Evolutionary conservation across 2,113 vertebrate species (phyloP).

Genomic region (Athene noctua): DNA sequence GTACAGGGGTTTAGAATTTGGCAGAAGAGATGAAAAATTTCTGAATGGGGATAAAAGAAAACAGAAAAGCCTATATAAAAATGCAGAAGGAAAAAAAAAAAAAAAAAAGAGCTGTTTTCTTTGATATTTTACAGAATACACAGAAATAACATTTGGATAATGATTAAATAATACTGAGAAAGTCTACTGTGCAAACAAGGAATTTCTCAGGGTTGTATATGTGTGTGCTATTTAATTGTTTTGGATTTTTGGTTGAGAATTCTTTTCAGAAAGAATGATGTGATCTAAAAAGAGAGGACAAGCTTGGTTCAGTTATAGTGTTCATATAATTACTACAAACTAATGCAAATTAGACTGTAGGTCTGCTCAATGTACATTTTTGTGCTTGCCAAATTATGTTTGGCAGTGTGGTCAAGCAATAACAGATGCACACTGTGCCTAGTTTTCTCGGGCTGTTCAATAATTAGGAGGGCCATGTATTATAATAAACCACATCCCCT

Average conservation of each 20-base stretch:
- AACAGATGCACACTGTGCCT: constrained; percentile 80
- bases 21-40: constrained; percentile 21
- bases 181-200: constrained; percentile 63
- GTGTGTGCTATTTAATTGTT: constrained; percentile 55
- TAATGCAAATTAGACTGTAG: constrained; percentile 80
- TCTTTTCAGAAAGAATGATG: constrained; percentile 73
- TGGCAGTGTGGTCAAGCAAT: constrained; percentile 87
- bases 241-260: constrained; percentile 42
- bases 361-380: constrained; percentile 87
- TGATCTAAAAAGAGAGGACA: constrained; percentile 77
- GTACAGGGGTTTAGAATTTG: not conserved
- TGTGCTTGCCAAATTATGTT: constrained; percentile 81
- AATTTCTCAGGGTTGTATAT: constrained; percentile 61
- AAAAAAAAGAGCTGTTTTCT: not conserved
- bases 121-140: constrained; percentile 16
- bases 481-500: constrained; percentile 94
- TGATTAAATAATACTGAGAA: constrained; percentile 66
- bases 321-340: constrained; percentile 81
- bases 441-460: constrained; percentile 87
- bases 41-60: constrained; percentile 45
- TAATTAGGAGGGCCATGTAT: constrained; percentile 86
- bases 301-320: constrained; percentile 77
- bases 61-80: constrained; percentile 42
- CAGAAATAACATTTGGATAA: constrained; percentile 66
- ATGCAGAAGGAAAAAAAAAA: not conserved